A percentile compares a stretch with the other conserved stretches of the same genome.
Evolutionary conservation across 2,888 invertebrate species (phyloP).

Genomic region (Napeogenes inachia): DNA sequence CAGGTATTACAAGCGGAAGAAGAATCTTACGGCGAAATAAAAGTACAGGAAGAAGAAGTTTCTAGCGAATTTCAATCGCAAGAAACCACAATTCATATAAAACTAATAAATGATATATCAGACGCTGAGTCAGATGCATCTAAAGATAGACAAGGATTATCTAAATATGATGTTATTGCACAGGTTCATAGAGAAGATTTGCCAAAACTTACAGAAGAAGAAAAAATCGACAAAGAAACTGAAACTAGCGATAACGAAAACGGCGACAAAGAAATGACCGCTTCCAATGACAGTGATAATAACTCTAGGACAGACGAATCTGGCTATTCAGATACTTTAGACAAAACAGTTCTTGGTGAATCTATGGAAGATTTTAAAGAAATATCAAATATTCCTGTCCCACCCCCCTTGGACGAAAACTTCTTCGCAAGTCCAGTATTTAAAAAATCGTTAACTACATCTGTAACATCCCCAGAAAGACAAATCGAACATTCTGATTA

Average conservation of each 20-base stretch:
- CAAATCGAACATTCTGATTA: slow-evolving; percentile 49
- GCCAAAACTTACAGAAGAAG: slow-evolving; percentile 60
- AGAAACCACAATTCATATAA: slow-evolving; percentile 49
- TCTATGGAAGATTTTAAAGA: slow-evolving; percentile 49
- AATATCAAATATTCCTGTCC: slow-evolving; percentile 54
- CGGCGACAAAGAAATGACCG: slow-evolving; percentile 45
- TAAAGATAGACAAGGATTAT: slow-evolving; percentile 61
- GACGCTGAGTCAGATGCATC: slow-evolving; percentile 70
- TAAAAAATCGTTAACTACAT: no score
- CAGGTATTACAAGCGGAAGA: slow-evolving; percentile 72
- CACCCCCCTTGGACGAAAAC: slow-evolving; percentile 46
- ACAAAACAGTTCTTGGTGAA: slow-evolving; percentile 50
- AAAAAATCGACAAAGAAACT: slow-evolving; percentile 42
- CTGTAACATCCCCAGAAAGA: no score
- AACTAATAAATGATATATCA: slow-evolving; percentile 63
- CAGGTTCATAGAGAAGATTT: slow-evolving; percentile 78
- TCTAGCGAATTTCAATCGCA: slow-evolving; percentile 32
- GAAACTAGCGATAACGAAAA: slow-evolving; percentile 24
- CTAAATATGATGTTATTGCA: slow-evolving; percentile 77
- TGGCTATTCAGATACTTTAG: slow-evolving; percentile 69
- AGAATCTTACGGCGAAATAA: slow-evolving; percentile 60
- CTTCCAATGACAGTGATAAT: slow-evolving; percentile 62
- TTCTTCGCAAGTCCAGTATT: no score
- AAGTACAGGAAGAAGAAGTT: slow-evolving; percentile 45
- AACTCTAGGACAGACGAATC: slow-evolving; percentile 69